phyloP scores from a whole-genome alignment of 2,113 vertebrate species.

The Acanthochromis polyacanthus region DNA sequence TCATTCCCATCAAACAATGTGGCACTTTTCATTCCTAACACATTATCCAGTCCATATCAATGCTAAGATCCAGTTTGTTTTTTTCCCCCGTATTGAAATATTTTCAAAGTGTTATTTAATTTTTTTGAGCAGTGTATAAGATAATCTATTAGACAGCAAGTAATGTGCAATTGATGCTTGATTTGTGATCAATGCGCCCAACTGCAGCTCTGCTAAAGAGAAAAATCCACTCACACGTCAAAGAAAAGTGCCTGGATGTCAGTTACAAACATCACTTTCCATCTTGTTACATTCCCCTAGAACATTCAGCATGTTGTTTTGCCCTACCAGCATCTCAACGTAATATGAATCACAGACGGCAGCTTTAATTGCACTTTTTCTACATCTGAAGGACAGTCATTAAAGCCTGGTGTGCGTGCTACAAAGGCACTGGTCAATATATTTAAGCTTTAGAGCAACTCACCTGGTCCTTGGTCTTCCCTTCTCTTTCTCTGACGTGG shows the following conservation, averaged over 20 bases:
- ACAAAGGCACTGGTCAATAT: background rate
- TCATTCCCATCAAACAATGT: too few relatives aligned
- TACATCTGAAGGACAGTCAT: background rate
- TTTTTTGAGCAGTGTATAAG: too few relatives aligned
- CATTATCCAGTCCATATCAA: too few relatives aligned
- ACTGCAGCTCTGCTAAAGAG: too few relatives aligned
- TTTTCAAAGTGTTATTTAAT: too few relatives aligned
- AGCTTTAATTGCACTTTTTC: background rate
- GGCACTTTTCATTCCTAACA: too few relatives aligned
- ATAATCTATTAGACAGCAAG: background rate
- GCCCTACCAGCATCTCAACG: background rate
- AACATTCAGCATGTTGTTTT: background rate
- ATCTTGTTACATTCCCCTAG: background rate
- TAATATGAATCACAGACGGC: background rate
- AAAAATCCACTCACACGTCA: too few relatives aligned
- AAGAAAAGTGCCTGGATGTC: too few relatives aligned
- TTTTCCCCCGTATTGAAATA: too few relatives aligned
- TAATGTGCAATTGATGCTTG: background rate
- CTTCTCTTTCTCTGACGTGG: slow-evolving; percentile 93
- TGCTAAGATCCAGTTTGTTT: too few relatives aligned
- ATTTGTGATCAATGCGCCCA: too few relatives aligned
- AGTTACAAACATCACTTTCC: background rate
- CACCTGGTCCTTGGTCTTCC: slow-evolving; percentile 97
- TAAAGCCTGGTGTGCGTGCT: background rate
- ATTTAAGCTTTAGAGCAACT: slow-evolving; percentile 23